Evolutionary conservation across 92 coral and sea anemone species (phyloP), one percentile per base, ranked within the genome.

Genomic region (Plumapathes pennacea): DNA sequence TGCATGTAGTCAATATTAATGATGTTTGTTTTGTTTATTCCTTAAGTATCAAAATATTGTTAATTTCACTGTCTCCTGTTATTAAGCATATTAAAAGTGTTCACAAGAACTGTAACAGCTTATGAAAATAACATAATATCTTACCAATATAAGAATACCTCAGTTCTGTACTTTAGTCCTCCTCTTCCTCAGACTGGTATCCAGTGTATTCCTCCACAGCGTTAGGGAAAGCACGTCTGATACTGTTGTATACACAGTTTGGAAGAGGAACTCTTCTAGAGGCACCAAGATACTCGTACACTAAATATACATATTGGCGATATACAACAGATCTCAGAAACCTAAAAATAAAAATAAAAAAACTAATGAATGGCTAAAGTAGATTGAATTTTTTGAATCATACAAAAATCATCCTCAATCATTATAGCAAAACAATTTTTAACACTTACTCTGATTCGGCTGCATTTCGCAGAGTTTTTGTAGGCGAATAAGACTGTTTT

Each of bases 361-460:
- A 10, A 21, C 25, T 43, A 43, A 43, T 19, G 25, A 43, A 43
- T 43, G 49, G 19, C 5, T n/a, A 25, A 44, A 28, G 14, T 44
- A 12, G 23, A 44, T 28, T 20, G 25, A 42, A 44, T n/a, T n/a
- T n/a, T n/a, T n/a, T n/a, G n/a, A n/a, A n/a, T n/a, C n/a, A n/a
- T n/a, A n/a, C n/a, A n/a, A n/a, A n/a, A n/a, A n/a, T n/a, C n/a
- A n/a, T n/a, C n/a, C n/a, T n/a, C n/a, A n/a, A n/a, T 41, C 20
- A 4, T 41, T 23, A 3, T 41, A 23, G 3, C 20, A 41, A 41
- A n/a, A n/a, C n/a, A 41, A 41, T n/a, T 41, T 54, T 14, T 15
- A 21, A 48, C 71, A 57, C 75, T 76, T 36, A 65, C 75, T 76
- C 52, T 26, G 62, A 36, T 18, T 65, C 67, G 6, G 60, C 41